A percentile compares a stretch with the other conserved stretches of the same genome.
Evolutionary conservation across 2,888 invertebrate genomes (phyloP).

Genomic region (Patella caerulea): DNA sequence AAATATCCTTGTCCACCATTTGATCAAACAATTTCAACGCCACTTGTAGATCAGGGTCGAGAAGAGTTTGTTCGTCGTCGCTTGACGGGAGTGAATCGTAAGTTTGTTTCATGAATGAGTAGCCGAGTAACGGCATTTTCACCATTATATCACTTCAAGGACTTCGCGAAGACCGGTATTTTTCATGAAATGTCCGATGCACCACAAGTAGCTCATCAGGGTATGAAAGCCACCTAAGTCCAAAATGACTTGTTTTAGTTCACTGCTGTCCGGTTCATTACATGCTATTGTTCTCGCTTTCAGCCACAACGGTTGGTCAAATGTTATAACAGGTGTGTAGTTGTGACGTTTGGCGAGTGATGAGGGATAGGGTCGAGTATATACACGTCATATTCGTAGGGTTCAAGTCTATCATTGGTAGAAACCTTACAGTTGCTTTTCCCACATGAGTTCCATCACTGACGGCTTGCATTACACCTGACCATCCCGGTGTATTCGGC

Average conservation of each 20-base stretch:
- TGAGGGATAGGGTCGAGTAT: background rate
- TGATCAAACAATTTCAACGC: background rate
- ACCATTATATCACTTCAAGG: background rate
- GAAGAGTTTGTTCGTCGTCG: background rate
- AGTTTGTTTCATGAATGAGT: no score
- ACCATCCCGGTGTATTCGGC: slow-evolving; percentile 36
- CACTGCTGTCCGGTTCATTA: background rate
- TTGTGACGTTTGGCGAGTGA: background rate
- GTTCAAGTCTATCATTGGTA: background rate
- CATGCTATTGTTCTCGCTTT: background rate
- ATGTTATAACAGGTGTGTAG: background rate
- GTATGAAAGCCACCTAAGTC: background rate
- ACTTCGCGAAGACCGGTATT: background rate
- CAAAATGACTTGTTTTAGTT: background rate
- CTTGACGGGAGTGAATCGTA: no score
- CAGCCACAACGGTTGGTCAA: background rate
- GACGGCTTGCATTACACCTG: slow-evolving; percentile 43
- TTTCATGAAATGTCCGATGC: background rate
- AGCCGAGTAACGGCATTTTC: background rate
- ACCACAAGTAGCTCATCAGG: background rate
- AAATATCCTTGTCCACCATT: background rate
- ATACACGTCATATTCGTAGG: background rate
- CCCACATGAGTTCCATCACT: slow-evolving; percentile 24
- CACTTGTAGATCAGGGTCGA: background rate
- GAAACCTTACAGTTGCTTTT: slow-evolving; percentile 25